A percentile compares a stretch with the other conserved stretches of the same genome.
Evolutionary conservation across 2,888 invertebrate genomes (phyloP).

Genomic region (Chorisops tibialis): DNA sequence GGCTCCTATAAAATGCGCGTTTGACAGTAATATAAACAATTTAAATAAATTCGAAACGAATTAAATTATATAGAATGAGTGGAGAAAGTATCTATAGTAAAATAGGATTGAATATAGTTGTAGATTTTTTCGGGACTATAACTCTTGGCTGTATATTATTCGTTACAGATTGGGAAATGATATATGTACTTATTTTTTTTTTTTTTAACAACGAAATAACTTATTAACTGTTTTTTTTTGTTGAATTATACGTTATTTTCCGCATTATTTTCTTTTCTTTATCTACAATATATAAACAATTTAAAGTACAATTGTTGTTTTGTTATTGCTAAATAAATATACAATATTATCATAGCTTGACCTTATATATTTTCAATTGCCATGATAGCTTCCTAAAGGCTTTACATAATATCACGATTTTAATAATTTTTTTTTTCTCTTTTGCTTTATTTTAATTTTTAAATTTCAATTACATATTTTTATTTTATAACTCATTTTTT

Average conservation of each 20-base stretch:
- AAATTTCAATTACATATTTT: neutral
- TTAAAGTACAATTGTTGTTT: conserved; percentile 24
- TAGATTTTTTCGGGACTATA: no score
- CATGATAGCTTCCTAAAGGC: conserved; percentile 25
- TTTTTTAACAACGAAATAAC: neutral
- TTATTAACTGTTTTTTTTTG: neutral
- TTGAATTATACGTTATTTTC: neutral
- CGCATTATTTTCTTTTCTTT: neutral
- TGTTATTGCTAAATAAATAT: conserved; percentile 25
- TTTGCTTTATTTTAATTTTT: neutral
- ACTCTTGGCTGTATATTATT: neutral
- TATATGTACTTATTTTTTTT: neutral
- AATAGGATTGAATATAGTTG: no score
- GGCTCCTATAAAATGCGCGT: no score
- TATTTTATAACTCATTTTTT: neutral
- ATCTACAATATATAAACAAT: conserved; percentile 24
- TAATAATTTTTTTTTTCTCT: conserved; percentile 9
- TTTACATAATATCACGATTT: conserved; percentile 24
- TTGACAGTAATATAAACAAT: no score
- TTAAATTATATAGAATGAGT: no score
- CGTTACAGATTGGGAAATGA: neutral
- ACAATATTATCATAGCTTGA: conserved; percentile 24
- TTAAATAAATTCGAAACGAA: no score
- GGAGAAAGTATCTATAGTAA: no score
- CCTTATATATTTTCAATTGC: conserved; percentile 20